These are phyloP conservation scores for Nomada ferruginata DNA, from an alignment of 2,888 invertebrate species.

Conservation along the genomic window DNA sequence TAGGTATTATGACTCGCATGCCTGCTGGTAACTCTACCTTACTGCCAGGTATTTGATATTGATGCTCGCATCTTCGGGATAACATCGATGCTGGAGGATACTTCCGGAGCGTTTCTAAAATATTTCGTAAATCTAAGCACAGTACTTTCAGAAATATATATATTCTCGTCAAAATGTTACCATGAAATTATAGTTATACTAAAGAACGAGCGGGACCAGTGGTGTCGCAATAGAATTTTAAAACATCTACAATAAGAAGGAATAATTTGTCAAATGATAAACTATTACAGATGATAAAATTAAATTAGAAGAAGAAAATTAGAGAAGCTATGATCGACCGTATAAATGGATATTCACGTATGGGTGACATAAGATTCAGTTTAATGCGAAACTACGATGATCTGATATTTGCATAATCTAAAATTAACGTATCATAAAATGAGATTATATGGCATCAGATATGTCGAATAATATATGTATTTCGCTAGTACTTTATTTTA, in stretches of 20 bases:
- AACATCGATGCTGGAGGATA: slow-evolving; percentile 86
- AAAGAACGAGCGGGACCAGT: too few relatives aligned
- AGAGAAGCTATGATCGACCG: too few relatives aligned
- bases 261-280: too few relatives aligned
- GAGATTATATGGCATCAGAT: neutral
- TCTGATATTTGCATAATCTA: neutral
- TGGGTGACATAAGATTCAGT: neutral
- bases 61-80: slow-evolving; percentile 85
- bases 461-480: neutral
- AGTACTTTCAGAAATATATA: neutral
- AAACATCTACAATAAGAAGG: too few relatives aligned
- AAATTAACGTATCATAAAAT: neutral
- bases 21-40: slow-evolving; percentile 85
- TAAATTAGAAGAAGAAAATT: too few relatives aligned
- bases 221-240: too few relatives aligned
- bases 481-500: neutral
- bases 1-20: slow-evolving; percentile 85
- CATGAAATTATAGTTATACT: too few relatives aligned
- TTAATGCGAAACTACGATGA: neutral
- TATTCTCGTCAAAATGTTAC: too few relatives aligned
- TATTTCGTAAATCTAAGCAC: too few relatives aligned
- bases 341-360: too few relatives aligned
- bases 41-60: slow-evolving; percentile 85
- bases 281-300: too few relatives aligned
- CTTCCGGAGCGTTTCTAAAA: slow-evolving; percentile 86